Evolutionary conservation across 2,888 invertebrate species (phyloP), one percentile per base, ranked within the genome.

Genomic region (Eurois occulta): DNA sequence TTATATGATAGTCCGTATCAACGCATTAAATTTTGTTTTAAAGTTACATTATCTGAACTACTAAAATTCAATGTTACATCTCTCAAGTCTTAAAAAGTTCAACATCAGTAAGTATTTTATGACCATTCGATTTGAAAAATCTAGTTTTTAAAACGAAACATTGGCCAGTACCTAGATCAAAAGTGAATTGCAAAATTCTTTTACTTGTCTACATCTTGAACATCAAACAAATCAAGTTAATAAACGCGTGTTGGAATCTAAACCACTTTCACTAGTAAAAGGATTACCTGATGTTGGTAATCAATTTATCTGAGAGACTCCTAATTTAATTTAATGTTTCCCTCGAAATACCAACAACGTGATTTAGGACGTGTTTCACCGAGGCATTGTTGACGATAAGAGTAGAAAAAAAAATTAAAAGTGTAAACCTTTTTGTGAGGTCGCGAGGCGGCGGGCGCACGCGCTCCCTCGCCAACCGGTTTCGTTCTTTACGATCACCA

Each of bases 361-460:
- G 94, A 95, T 95, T 95, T 94, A 94, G 92, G 92, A 92, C 90
- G 92, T 94, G 92, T 95, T 95, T 94, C 93, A 93, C 91, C 90
- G 90, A 91, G 91, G 92, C 90, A 94, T 95, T 95, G 95, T 95
- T 94, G 94, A 94, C 93, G 94, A 95, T 95, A 95, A 95, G 93
- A 94, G 91, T 92, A 92, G 81, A 86, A 92, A 94, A 93, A 94
- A 94, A 95, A 94, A 93, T 92, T 93, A 93, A 94, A 95, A 95
- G 95, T 94, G 94, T 95, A 95, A 95, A 95, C 94, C 95, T 96
- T 96, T 96, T 96, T 96, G 96, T 96, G 96, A 95, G 96, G 96
- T 96, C 96, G 96, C 94, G 93, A 90, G 92, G 91, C 92, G 93
- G 92, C 93, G 93, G 94, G 94, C 95, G 95, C 96, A 96, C 96